Conservation (phyloP, 2,113 vertebrate genomes). For the Pipra filicauda region DNA sequence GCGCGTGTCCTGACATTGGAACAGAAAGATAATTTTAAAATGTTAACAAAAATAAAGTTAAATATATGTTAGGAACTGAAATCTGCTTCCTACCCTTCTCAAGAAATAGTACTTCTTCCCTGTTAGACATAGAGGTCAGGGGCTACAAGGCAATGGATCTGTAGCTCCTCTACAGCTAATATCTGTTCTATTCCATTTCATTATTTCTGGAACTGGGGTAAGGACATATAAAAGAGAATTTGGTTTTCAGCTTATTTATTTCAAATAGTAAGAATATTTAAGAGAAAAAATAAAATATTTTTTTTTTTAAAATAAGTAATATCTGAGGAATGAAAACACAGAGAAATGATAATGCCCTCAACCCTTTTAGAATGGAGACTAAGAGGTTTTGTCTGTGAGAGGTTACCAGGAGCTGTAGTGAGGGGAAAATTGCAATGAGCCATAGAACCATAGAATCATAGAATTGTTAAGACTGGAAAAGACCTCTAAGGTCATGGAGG, state of each 20-base stretch:
- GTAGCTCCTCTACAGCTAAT: background rate
- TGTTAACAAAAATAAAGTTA: background rate
- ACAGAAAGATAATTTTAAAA: background rate
- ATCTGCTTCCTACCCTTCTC: background rate
- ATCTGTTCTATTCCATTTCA: background rate
- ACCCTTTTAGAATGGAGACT: background rate
- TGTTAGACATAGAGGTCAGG: background rate
- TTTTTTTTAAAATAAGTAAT: rapidly evolving
- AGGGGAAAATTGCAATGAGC: background rate
- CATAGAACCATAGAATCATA: background rate
- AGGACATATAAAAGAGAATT: background rate
- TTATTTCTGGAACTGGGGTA: background rate
- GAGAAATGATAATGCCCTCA: background rate
- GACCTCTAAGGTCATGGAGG: background rate
- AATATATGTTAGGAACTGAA: background rate
- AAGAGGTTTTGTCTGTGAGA: background rate
- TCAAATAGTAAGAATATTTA: background rate
- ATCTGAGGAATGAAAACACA: background rate
- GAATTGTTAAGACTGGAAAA: background rate
- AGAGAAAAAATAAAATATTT: background rate
- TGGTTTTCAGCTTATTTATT: background rate
- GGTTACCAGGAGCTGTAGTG: background rate
- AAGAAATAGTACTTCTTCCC: background rate
- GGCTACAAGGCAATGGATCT: background rate
- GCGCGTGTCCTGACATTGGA: background rate